Base-by-base conservation (phyloP, 1,140 invertebrate genomes). In the Telenomus remus region DNA sequence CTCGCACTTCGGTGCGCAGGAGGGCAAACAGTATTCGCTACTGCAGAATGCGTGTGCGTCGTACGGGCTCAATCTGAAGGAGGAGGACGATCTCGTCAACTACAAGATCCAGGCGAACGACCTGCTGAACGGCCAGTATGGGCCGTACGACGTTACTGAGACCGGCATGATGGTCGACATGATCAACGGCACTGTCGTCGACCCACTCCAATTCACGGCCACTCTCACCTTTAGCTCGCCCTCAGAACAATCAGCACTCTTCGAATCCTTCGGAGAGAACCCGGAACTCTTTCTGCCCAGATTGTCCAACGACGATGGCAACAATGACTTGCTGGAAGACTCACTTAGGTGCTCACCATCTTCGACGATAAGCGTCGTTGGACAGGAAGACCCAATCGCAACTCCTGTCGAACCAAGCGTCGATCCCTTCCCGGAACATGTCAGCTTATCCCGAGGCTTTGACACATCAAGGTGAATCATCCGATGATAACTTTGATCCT, bases 111-210 rank as follows among this genome's bases (percentile, higher is more conserved):
- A 85, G 89, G 90, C 83, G 85, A 91, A 53, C 78, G 89, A 91
- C 59, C 59, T 91, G 8, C 56, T 91, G 0, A 88, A 91, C 64
- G 88, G 90, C 15, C 90, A 90, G 35, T 93, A 93, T 76, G 90
- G 91, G n/a, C 89, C 89, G 37, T 92, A 92, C 69, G 93, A 93
- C 78, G 91, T 92, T 37, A 90, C 89, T 2, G 92, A 92, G 73
- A 93, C 94, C 44, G 91, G 92, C 0, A 94, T 95, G 89, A 94
- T 95, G 89, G 93, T 94, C 0, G 94, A 95, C 80, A 91, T 95
- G 89, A 90, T 91, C 11, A 92, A 91, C 0, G 93, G 92, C 4
- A 90, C 91, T 10, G 93, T 94, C 0, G 92, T 93, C 4, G 94
- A 95, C 84, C 94, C 93, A 0, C 87, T 95, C 11, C 94, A 95